These are phyloP conservation scores for Drosophila fungiperda DNA, from an alignment of 2,888 invertebrate genomes.

Conservation along the genomic window DNA sequence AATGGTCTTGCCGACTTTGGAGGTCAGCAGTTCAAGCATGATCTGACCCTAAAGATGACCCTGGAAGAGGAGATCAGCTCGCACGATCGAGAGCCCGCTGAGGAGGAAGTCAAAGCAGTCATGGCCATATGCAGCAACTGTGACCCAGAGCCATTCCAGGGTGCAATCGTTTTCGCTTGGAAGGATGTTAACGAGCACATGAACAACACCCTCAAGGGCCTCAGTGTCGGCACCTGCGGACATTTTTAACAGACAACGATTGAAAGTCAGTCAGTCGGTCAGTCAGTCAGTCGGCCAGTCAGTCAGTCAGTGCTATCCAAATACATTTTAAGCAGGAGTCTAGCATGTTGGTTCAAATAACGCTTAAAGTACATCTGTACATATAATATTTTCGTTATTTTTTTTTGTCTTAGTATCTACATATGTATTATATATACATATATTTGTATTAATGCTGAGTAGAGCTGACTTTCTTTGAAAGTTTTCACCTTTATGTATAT, in stretches of 20 bases:
- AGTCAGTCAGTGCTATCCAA: conserved; percentile 8
- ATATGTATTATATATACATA: conserved; percentile 2
- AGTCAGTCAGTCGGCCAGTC: not conserved
- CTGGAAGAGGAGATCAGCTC: conserved; percentile 86
- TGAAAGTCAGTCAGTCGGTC: not conserved
- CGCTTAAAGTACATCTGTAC: conserved; percentile 38
- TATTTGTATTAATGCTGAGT: not conserved
- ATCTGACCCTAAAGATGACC: conserved; percentile 85
- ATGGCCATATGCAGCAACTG: conserved; percentile 92
- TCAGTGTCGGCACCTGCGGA: conserved; percentile 84
- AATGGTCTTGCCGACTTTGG: conserved; percentile 90
- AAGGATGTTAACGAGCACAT: conserved; percentile 86
- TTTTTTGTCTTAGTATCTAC: conserved; percentile 21
- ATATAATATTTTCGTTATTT: conserved; percentile 3
- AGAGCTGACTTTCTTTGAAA: conserved; percentile 2
- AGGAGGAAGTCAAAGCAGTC: conserved; percentile 92
- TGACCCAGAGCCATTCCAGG: conserved; percentile 91
- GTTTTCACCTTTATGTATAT: conserved; percentile 24
- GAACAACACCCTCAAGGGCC: conserved; percentile 83
- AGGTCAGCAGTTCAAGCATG: conserved; percentile 88
- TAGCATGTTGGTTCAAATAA: conserved; percentile 28
- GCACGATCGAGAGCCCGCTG: conserved; percentile 92
- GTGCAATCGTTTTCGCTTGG: conserved; percentile 92
- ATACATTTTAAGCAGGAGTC: conserved; percentile 9
- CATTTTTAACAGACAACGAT: conserved; percentile 74